Evolutionary conservation across 2,797 vertebrate genomes (phyloP).

Genomic region (Lacerta bilineata): DNA sequence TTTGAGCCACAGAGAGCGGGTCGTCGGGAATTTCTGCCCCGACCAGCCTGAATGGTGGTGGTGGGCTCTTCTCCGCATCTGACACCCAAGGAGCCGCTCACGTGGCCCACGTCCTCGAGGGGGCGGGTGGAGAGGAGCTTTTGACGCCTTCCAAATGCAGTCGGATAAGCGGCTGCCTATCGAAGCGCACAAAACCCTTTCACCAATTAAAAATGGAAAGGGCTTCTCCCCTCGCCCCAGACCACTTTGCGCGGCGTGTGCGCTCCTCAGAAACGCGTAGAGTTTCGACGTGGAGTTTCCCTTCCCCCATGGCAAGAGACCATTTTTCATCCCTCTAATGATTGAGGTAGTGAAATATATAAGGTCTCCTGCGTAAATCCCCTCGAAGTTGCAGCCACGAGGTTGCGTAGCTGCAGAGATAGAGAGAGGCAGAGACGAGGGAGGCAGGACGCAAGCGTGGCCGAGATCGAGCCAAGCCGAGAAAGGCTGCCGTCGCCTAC

Average conservation of each 20-base stretch:
- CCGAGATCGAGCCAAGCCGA: constrained; percentile 46
- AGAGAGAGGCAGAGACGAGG: constrained; percentile 7
- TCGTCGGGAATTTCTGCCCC: not conserved
- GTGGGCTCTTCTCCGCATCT: no score
- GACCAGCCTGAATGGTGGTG: no score
- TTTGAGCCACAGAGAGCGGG: not conserved
- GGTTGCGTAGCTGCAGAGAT: constrained; percentile 50
- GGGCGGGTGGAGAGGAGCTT: no score
- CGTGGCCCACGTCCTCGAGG: no score
- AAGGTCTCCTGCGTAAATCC: constrained; percentile 51
- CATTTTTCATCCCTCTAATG: constrained; percentile 62
- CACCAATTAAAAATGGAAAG: not conserved
- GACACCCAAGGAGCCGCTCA: no score
- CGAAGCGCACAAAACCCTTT: no score
- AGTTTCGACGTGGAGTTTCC: not conserved
- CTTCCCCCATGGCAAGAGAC: constrained; percentile 47
- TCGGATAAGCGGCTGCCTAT: not conserved
- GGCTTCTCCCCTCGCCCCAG: not conserved
- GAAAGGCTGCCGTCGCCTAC: not conserved
- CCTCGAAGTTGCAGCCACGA: constrained; percentile 61
- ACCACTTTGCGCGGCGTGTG: not conserved
- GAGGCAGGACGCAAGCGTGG: not conserved
- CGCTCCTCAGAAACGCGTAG: not conserved
- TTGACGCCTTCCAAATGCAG: no score
- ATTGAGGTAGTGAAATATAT: constrained; percentile 69